Base-by-base conservation (phyloP, 2,888 invertebrate genomes). In the Desoria tigrina region DNA sequence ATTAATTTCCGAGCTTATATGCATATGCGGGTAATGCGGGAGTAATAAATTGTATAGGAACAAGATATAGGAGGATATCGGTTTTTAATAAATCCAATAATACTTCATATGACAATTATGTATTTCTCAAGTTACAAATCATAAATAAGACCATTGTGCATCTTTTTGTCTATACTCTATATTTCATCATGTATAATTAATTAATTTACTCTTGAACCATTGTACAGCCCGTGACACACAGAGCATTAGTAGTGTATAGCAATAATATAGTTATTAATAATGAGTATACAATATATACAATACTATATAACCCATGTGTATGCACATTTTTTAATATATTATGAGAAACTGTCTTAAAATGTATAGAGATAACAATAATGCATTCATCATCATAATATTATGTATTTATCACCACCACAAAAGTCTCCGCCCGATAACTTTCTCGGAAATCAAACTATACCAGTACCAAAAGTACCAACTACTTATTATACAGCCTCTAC, bases 41-140 rank as follows among this genome's bases (percentile, higher is more conserved):
- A n/a, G n/a, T n/a, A n/a, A n/a, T n/a, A n/a, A n/a, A n/a, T n/a
- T n/a, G n/a, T n/a, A n/a, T n/a, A n/a, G n/a, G n/a, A n/a, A n/a
- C n/a, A n/a, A n/a, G 32, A 32, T 32, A 39, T 45, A 45, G 16
- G 16, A 21, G 21, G 45, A 45, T 45, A 45, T 45, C 45, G 45
- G 45, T 45, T 45, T 45, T 45, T 45, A 45, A 45, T 45, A 45
- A 45, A 45, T 45, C 45, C 45, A 45, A 45, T 45, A 45, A 45
- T 45, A 45, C 45, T 45, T 45, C 45, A 45, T n/a, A n/a, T 45
- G 21, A 45, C 21, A 21, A 45, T 45, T 45, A 21, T 32, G 32
- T 32, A 32, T 45, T 45, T 18, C 21, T 18, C 4, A 18, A 6
- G 45, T 45, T 45, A 45, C 21, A 45, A 45, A 45, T 45, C 45